phyloP scores from a whole-genome alignment of 2,797 vertebrate genomes.

The Neosilurus hyrtlii region DNA sequence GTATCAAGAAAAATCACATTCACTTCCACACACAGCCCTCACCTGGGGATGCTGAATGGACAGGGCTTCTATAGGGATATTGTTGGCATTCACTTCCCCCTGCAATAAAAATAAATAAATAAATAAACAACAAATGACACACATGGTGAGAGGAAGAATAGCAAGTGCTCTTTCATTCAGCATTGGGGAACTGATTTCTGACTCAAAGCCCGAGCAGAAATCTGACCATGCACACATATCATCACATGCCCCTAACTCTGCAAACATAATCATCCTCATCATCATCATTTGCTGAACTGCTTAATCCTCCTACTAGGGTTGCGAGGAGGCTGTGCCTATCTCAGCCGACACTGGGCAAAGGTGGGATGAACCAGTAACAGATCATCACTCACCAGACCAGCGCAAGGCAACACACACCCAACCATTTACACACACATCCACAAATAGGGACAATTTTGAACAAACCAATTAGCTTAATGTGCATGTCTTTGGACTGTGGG shows the following conservation, averaged over 20 bases:
- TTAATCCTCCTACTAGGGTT: too few relatives aligned
- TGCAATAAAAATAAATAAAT: constrained; percentile 55
- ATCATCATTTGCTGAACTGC: too few relatives aligned
- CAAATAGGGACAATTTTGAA: too few relatives aligned
- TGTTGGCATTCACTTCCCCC: constrained; percentile 77
- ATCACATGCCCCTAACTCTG: background rate
- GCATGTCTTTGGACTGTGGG: too few relatives aligned
- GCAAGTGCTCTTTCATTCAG: background rate
- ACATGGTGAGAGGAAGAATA: constrained; percentile 20
- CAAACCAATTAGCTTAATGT: too few relatives aligned
- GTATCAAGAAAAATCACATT: constrained; percentile 69
- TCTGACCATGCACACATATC: background rate
- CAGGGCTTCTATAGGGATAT: constrained; percentile 77
- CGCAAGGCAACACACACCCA: too few relatives aligned
- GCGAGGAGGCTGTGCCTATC: too few relatives aligned
- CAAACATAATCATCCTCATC: background rate
- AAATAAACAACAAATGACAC: background rate
- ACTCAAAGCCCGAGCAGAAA: constrained; percentile 15
- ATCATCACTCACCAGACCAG: too few relatives aligned
- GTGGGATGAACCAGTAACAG: too few relatives aligned
- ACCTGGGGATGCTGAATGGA: constrained; percentile 83
- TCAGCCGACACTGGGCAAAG: too few relatives aligned
- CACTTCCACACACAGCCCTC: constrained; percentile 58
- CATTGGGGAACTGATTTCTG: constrained; percentile 31
- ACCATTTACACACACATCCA: too few relatives aligned